Evolutionary conservation across 2,113 vertebrate species (phyloP).

Genomic region (Eurypyga helias): DNA sequence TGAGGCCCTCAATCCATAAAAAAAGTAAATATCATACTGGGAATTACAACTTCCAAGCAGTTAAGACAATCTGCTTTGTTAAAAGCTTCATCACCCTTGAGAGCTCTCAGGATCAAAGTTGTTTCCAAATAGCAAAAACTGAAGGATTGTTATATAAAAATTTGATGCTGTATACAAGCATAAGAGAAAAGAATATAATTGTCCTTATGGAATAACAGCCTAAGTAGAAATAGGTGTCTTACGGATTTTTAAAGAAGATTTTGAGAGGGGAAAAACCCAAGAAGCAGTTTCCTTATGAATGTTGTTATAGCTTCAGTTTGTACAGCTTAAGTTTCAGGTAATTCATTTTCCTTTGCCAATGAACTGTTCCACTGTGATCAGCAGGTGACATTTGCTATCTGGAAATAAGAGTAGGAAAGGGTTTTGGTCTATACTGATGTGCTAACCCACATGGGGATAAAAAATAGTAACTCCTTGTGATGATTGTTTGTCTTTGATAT

Average conservation of each 20-base stretch:
- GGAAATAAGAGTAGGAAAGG: not conserved
- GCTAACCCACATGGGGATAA: not conserved
- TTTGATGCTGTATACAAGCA: not conserved
- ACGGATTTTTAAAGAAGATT: not conserved
- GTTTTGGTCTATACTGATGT: not conserved
- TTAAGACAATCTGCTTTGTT: not conserved
- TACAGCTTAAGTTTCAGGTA: not conserved
- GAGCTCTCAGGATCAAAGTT: not conserved
- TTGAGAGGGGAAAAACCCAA: not conserved
- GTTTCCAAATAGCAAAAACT: not conserved
- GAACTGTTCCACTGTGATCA: not conserved
- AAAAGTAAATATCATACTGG: not conserved
- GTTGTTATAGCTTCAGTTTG: not conserved
- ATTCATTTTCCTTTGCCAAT: not conserved
- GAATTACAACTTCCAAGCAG: not conserved
- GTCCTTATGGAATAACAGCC: not conserved
- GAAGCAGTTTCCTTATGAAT: not conserved
- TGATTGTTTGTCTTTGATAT: not conserved
- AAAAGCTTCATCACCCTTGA: not conserved
- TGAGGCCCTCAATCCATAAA: not conserved
- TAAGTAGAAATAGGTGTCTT: not conserved
- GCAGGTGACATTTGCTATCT: not conserved
- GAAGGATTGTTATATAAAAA: not conserved
- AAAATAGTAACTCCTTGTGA: not conserved
- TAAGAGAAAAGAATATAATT: not conserved